These are phyloP conservation scores for Apantesis nais DNA, from an alignment of 2,888 invertebrate species.

Conservation along the genomic window DNA sequence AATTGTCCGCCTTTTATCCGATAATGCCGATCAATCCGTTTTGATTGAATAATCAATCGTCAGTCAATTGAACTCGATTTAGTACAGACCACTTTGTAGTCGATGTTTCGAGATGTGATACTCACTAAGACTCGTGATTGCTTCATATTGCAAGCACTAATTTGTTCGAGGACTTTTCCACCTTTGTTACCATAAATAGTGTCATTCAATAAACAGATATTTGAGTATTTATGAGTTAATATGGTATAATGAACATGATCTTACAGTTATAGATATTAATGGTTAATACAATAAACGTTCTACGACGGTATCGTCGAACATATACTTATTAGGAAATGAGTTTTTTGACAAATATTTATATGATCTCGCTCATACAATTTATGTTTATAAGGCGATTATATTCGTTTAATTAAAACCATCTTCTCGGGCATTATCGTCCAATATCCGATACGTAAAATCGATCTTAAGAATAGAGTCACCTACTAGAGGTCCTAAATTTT, in stretches of 20 bases:
- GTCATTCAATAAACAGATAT: background rate
- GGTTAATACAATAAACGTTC: conserved; percentile 16
- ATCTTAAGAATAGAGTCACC: conserved; percentile 67
- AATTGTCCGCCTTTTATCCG: conserved; percentile 75
- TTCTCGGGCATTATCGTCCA: conserved; percentile 49
- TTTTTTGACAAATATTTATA: conserved; percentile 59
- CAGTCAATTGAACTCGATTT: conserved; percentile 82
- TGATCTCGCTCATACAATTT: conserved; percentile 53
- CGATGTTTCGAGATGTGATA: conserved; percentile 35
- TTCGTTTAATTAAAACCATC: conserved; percentile 62
- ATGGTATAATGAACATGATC: conserved; percentile 13
- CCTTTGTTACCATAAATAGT: background rate
- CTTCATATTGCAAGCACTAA: conserved; percentile 7
- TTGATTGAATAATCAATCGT: conserved; percentile 85
- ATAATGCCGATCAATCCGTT: conserved; percentile 83
- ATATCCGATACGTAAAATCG: conserved; percentile 63
- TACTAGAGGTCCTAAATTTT: conserved; percentile 74
- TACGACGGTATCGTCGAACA: conserved; percentile 38
- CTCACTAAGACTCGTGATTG: conserved; percentile 14
- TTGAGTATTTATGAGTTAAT: conserved; percentile 1
- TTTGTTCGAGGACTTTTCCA: background rate
- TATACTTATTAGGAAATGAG: conserved; percentile 46
- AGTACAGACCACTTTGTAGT: conserved; percentile 44
- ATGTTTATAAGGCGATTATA: conserved; percentile 58
- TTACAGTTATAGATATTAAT: conserved; percentile 17